These are phyloP conservation scores for Smutsia temminckii DNA, from an alignment of 2,797 vertebrate genomes.

Conservation along the genomic window DNA sequence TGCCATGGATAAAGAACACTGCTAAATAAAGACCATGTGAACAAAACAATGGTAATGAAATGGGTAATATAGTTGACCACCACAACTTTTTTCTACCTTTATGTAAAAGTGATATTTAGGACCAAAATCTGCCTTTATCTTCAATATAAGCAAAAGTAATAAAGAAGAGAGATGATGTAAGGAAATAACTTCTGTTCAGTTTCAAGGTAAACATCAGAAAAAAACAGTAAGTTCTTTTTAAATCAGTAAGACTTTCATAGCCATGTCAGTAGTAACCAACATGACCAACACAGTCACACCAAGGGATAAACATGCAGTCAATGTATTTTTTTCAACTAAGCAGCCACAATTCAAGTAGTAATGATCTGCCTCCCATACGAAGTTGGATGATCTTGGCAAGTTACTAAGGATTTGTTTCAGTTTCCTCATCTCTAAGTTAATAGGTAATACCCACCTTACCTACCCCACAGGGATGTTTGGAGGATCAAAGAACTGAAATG, in stretches of 20 bases:
- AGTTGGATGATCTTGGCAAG: background rate
- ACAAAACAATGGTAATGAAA: background rate
- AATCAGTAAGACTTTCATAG: background rate
- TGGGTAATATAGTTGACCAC: background rate
- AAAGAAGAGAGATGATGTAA: background rate
- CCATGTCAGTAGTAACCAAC: background rate
- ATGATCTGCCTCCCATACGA: background rate
- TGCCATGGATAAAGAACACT: background rate
- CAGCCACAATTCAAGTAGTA: background rate
- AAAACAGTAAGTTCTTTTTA: background rate
- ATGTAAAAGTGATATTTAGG: constrained; percentile 26
- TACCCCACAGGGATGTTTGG: background rate
- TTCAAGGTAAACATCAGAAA: constrained; percentile 6
- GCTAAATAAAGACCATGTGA: background rate
- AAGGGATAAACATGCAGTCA: background rate
- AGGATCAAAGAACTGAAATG: background rate
- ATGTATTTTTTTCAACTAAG: background rate
- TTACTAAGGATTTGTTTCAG: background rate
- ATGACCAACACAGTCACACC: background rate
- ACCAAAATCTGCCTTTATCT: constrained; percentile 1
- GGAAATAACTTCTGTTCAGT: background rate
- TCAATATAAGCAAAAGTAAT: constrained; percentile 3
- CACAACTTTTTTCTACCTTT: background rate
- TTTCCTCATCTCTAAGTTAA: background rate
- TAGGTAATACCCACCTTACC: background rate